phyloP scores from a whole-genome alignment of 2,113 vertebrate species.

The Odontophorus gujanensis region DNA sequence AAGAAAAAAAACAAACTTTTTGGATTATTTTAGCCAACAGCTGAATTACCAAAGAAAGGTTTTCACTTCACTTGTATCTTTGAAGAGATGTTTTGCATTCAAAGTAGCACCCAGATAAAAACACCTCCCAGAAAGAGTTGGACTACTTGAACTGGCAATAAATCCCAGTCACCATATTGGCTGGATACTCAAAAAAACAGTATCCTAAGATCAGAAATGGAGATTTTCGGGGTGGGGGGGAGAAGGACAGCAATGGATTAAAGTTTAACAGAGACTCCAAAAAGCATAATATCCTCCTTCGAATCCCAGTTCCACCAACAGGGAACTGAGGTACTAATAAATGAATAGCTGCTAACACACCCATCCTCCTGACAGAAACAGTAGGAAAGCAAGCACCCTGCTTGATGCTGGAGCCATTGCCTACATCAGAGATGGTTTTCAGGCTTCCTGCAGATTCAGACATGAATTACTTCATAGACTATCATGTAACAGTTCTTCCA shows the following conservation, averaged over 20 bases:
- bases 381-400: background rate
- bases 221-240: background rate
- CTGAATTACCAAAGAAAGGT: background rate
- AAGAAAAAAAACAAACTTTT: background rate
- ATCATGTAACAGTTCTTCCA: background rate
- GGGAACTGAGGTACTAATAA: background rate
- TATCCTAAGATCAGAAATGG: background rate
- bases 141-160: background rate
- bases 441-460: background rate
- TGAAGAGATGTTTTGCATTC: background rate
- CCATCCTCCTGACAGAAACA: fast-evolving
- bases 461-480: background rate
- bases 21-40: background rate
- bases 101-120: background rate
- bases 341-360: background rate
- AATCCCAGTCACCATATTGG: fast-evolving
- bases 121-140: background rate
- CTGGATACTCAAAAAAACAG: background rate
- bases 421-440: background rate
- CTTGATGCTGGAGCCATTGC: background rate
- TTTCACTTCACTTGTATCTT: background rate
- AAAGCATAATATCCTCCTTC: fast-evolving
- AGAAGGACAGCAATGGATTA: background rate
- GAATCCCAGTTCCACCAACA: background rate
- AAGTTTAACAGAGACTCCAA: background rate